Conservation (phyloP, 2,888 invertebrate genomes). For the Caenorhabditis wallacei region DNA sequence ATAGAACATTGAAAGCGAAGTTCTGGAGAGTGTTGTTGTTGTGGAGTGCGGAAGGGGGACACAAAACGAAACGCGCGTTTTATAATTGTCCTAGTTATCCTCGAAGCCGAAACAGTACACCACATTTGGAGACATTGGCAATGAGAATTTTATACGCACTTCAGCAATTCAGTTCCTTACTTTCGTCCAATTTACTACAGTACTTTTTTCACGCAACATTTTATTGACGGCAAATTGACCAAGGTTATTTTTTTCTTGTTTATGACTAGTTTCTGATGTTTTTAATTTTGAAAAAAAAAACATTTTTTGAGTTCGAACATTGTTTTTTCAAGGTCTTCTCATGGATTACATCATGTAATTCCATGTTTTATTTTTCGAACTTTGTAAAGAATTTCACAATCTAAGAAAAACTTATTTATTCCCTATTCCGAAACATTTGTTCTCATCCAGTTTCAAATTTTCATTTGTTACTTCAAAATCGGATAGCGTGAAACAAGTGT, state of each 20-base stretch:
- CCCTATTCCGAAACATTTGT: background rate
- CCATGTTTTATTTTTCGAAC: background rate
- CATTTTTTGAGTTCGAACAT: background rate
- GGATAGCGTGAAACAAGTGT: slow-evolving; percentile 16
- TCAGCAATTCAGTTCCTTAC: slow-evolving; percentile 31
- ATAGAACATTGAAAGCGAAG: slow-evolving; percentile 27
- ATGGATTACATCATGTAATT: background rate
- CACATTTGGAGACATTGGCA: slow-evolving; percentile 33
- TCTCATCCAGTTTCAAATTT: background rate
- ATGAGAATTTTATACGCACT: slow-evolving; percentile 4
- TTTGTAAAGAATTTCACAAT: no score
- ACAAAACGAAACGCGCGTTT: slow-evolving; percentile 39
- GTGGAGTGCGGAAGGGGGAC: slow-evolving; percentile 16
- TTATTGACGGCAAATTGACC: slow-evolving; percentile 4
- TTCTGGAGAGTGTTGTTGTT: slow-evolving; percentile 37
- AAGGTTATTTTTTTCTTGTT: background rate
- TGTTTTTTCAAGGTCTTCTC: slow-evolving; percentile 4
- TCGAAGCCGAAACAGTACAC: slow-evolving; percentile 46
- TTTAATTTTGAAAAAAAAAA: background rate
- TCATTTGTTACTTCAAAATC: background rate
- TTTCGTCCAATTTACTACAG: slow-evolving; percentile 26
- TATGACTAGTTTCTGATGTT: slow-evolving; percentile 2
- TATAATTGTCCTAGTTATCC: slow-evolving; percentile 64
- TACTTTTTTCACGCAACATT: slow-evolving; percentile 29
- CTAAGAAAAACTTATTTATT: no score